These are phyloP conservation scores for Lophius americanus DNA, from an alignment of 2,797 vertebrate species.

Conservation along the genomic window DNA sequence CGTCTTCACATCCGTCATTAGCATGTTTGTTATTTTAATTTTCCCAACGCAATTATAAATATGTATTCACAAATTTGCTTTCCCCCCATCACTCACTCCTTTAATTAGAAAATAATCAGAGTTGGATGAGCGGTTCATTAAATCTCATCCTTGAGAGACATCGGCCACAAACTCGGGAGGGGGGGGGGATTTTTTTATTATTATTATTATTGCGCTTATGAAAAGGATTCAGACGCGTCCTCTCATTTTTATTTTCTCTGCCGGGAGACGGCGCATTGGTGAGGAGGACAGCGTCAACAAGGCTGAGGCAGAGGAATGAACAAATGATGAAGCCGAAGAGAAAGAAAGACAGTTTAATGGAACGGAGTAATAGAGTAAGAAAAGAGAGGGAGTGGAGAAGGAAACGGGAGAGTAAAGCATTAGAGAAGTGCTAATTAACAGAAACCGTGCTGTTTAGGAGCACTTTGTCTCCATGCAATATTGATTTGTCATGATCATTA, in stretches of 20 bases:
- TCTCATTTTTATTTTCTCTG: conserved; percentile 43
- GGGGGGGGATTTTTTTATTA: conserved; percentile 6
- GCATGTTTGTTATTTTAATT: conserved; percentile 52
- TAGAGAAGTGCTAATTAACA: conserved; percentile 75
- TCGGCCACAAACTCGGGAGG: conserved; percentile 65
- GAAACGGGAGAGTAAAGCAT: conserved; percentile 51
- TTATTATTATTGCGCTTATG: conserved; percentile 62
- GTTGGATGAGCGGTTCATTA: conserved; percentile 78
- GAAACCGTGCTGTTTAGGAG: conserved; percentile 69
- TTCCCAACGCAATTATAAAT: conserved; percentile 47
- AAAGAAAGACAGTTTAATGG: conserved; percentile 40
- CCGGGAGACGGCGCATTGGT: conserved; percentile 15
- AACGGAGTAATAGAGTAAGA: conserved; percentile 33
- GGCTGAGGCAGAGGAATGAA: conserved; percentile 18
- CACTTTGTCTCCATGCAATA: conserved; percentile 72
- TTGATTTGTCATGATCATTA: conserved; percentile 65
- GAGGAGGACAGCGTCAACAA: conserved; percentile 31
- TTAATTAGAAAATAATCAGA: conserved; percentile 80
- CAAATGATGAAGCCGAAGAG: conserved; percentile 29
- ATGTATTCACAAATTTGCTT: conserved; percentile 65
- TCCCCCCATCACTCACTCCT: conserved; percentile 67
- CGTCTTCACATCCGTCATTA: conserved; percentile 41
- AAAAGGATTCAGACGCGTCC: conserved; percentile 54
- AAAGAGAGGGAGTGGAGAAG: conserved; percentile 18
- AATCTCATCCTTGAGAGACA: conserved; percentile 70